phyloP scores from a whole-genome alignment of 2,888 invertebrate genomes.

The Nemapogon koenigi region DNA sequence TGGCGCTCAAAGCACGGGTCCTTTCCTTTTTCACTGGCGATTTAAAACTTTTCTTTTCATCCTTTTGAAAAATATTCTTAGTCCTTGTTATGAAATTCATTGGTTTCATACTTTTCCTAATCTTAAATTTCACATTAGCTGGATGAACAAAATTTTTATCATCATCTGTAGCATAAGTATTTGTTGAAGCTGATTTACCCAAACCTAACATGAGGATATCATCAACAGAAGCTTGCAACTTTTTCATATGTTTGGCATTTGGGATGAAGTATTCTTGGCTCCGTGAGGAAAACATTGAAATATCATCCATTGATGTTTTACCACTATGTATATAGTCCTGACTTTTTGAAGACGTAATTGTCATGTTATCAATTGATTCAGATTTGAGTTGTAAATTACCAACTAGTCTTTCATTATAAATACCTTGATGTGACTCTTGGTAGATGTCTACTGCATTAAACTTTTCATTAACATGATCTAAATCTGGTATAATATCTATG shows the following conservation, averaged over 20 bases:
- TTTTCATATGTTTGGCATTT: conserved; percentile 12
- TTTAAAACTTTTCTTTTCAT: conserved; percentile 18
- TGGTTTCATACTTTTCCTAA: conserved; percentile 43
- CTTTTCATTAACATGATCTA: conserved; percentile 37
- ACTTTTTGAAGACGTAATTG: conserved; percentile 35
- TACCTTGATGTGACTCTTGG: conserved; percentile 30
- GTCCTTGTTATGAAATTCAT: conserved; percentile 42
- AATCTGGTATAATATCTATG: conserved; percentile 32
- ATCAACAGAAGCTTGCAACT: conserved; percentile 53
- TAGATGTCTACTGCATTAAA: conserved; percentile 53
- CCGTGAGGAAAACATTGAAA: conserved; percentile 65
- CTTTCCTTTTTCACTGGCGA: conserved; percentile 13
- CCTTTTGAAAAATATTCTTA: conserved; percentile 37
- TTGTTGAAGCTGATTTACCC: conserved; percentile 3
- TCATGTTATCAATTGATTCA: conserved; percentile 64
- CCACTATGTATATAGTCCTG: conserved; percentile 18
- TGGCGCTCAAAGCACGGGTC: conserved; percentile 35
- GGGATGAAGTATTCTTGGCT: conserved; percentile 45
- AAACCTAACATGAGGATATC: conserved; percentile 40
- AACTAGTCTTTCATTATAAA: not conserved
- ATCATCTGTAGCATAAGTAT: conserved; percentile 28
- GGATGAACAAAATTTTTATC: conserved; percentile 54
- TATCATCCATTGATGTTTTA: conserved; percentile 43
- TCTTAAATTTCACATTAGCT: conserved; percentile 44
- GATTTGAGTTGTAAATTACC: conserved; percentile 22